A percentile compares a stretch with the other conserved stretches of the same genome.
These are phyloP conservation scores for Boleophthalmus pectinirostris DNA, from an alignment of 2,113 vertebrate genomes.

Conservation along the genomic window DNA sequence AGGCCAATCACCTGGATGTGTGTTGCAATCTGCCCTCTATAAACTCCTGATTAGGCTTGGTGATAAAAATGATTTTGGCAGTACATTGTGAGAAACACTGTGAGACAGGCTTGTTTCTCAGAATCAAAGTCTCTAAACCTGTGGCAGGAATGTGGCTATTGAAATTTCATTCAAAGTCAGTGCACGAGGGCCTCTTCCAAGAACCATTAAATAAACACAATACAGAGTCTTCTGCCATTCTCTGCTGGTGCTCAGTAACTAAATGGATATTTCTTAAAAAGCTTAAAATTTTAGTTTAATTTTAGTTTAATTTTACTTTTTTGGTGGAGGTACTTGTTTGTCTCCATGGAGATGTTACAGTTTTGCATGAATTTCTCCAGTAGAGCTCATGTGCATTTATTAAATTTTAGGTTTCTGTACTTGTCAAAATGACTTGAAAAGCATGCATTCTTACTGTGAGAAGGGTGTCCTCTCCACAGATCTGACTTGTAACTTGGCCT, in stretches of 20 bases:
- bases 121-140: neutral
- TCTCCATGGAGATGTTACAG: no score
- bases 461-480: no score
- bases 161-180: neutral
- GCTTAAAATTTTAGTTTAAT: no score
- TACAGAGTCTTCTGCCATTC: neutral
- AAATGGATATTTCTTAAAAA: neutral
- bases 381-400: no score
- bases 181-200: conserved; percentile 3
- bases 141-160: conserved; percentile 4
- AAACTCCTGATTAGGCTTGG: neutral
- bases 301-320: no score
- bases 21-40: neutral
- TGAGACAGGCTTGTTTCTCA: neutral
- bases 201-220: conserved; percentile 13
- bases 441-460: no score
- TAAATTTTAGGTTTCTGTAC: no score
- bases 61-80: neutral
- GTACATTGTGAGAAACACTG: neutral
- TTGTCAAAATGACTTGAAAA: no score
- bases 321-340: no score
- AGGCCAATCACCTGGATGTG: neutral
- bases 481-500: no score
- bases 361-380: no score
- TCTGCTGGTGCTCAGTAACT: neutral